Base-by-base conservation (phyloP, 2,113 vertebrate species). In the Chionis minor region DNA sequence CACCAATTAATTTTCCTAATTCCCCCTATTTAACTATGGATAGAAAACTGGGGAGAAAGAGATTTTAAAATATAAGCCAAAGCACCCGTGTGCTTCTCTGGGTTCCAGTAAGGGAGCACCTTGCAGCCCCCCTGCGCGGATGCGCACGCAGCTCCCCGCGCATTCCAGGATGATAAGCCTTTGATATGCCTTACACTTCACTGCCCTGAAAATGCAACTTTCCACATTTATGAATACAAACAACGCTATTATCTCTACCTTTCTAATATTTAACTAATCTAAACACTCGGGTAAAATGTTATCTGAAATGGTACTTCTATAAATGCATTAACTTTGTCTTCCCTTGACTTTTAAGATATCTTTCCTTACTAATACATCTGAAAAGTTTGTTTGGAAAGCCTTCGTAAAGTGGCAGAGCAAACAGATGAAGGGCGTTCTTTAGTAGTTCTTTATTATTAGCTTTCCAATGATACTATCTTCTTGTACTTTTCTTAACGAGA, bases 221-320 rank as follows among this genome's bases (percentile, higher is more conserved):
- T 98, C 96, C 96, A 96, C 96, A 95, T 96, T 97, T 97, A 98
- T 97, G 96, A 98, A 94, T 94, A 98, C 97, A 98, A 98, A 98
- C 96, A 97, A 96, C n/a, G 26, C 97, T 93, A 98, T 97, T 98
- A 98, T 98, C 98, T 98, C 97, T 97, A 92, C 91, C 98, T 97
- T 97, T 98, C 98, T 99, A 99, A 99, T 99, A 98, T 99, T 99
- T 99, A 99, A 99, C 99, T 98, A 98, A 97, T 98, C 97, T 98
- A 98, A 97, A 98, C 97, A 98, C 97, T 98, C 97, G 97, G 97
- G 96, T 92, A 97, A 98, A 98, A 98, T 93, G 97, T 98, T 99
- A 99, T 99, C 99, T 99, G 98, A 98, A 98, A 98, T 96, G 97
- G 98, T 97, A 97, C 96, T 98, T 97, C 98, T 98, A 97, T 97